Percentiles rank a stretch among this genome's conserved stretches.
Evolutionary conservation across 2,888 invertebrate genomes (phyloP).

Genomic region (Drymonia ruficornis): DNA sequence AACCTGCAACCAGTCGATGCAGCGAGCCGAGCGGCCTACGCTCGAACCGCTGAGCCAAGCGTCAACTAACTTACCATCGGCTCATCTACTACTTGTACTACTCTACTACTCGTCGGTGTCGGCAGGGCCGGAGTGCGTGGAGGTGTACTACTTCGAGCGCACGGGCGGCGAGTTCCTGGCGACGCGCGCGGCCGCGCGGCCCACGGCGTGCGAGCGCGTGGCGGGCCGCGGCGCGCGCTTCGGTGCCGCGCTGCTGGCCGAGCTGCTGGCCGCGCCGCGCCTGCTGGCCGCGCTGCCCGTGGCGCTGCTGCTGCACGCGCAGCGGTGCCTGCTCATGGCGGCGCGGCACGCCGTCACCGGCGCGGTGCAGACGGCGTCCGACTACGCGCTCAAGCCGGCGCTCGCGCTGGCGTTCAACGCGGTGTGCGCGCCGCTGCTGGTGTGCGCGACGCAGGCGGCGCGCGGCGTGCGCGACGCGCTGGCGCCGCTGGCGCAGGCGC

Average conservation of each 20-base stretch:
- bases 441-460: constrained; percentile 85
- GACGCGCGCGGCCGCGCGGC: constrained; percentile 35
- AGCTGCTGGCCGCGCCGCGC: constrained; percentile 85
- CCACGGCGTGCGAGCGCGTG: constrained; percentile 33
- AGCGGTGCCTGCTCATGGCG: constrained; percentile 37
- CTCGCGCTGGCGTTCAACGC: constrained; percentile 88
- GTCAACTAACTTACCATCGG: no score
- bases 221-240: constrained; percentile 35
- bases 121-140: constrained; percentile 57
- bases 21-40: no score
- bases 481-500: constrained; percentile 44
- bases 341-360: constrained; percentile 47
- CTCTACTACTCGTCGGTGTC: background rate
- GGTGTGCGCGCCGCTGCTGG: constrained; percentile 87
- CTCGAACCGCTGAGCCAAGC: no score
- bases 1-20: no score
- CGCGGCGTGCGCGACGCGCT: constrained; percentile 86
- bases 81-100: no score
- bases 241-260: constrained; percentile 78
- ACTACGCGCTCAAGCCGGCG: constrained; percentile 89
- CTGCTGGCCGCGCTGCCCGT: constrained; percentile 86
- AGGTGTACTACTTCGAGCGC: constrained; percentile 63
- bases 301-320: constrained; percentile 80
- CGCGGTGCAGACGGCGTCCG: constrained; percentile 66
- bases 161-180: constrained; percentile 44